Evolutionary conservation across 2,888 invertebrate species (phyloP), one percentile per base, ranked within the genome.

Genomic region (Troilus luridus): DNA sequence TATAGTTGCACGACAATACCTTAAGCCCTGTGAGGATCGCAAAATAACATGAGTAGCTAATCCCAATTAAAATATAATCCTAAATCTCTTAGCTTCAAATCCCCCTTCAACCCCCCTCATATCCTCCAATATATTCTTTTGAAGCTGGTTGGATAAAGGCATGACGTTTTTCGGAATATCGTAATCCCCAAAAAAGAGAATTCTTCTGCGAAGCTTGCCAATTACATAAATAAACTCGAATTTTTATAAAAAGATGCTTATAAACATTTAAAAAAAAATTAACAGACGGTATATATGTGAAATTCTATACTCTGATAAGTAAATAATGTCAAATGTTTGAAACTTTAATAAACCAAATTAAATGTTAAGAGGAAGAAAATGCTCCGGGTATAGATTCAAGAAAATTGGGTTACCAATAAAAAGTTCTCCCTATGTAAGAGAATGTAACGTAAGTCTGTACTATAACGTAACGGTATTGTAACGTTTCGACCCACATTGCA

Each of bases 11-110:
- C 85, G 85, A 58, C 56, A 85, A 56, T 56, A 17, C 56, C 85
- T 41, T 85, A 41, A 85, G n/a, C 56, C 77, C 85, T 14, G 17
- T 0, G 0, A 56, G 56, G 85, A 54, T 85, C 85, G 56, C 85
- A 58, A 58, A n/a, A 56, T 85, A 58, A 58, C 85, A 85, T 56
- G 85, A 85, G 9, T 85, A 85, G 85, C 56, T 85, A 56, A 85
- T 85, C 85, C 56, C 56, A 56, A 56, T 54, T 85, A 85, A 56
- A 85, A 56, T 56, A 85, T 85, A 85, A 85, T 56, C 85, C 54
- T 7, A 54, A 85, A 85, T 85, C 85, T 58, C 85, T 85, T 56
- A 56, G 56, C 54, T 85, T 85, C 85, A 54, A 56, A 58, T 85
- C 85, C 85, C 54, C 56, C n/a, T 85, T 58, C 41, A 77, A 8